Percentiles rank a stretch among this genome's conserved stretches.
These are phyloP conservation scores for Megaceryle torquata DNA, from an alignment of 2,113 vertebrate genomes.

Conservation along the genomic window DNA sequence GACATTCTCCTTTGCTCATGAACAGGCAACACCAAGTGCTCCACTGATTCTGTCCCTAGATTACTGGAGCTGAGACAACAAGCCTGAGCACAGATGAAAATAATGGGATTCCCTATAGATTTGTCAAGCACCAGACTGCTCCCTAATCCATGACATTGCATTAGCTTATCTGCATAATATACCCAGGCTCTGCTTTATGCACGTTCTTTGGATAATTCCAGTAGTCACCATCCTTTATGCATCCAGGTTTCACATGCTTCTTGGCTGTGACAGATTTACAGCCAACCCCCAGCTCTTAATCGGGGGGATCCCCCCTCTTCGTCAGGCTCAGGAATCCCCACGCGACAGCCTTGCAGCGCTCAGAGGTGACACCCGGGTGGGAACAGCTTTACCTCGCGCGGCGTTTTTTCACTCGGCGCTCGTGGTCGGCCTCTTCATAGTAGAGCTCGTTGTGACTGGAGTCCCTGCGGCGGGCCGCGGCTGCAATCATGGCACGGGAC, in stretches of 20 bases:
- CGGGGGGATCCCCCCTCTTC: rapidly evolving
- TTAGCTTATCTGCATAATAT: not conserved
- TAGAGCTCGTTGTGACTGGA: conserved; percentile 92
- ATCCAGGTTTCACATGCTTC: not conserved
- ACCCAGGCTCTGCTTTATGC: not conserved
- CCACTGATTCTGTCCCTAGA: not conserved
- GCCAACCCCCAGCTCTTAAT: not conserved
- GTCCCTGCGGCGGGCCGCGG: conserved; percentile 84
- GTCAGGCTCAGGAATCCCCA: rapidly evolving
- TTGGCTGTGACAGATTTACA: not conserved
- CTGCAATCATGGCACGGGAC: conserved; percentile 87
- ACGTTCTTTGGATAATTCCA: not conserved
- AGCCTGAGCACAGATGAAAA: not conserved
- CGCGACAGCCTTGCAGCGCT: rapidly evolving
- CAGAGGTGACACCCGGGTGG: rapidly evolving
- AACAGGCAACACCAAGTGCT: not conserved
- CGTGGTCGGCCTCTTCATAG: conserved; percentile 80
- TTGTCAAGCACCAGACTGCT: not conserved
- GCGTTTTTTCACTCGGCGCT: conserved; percentile 76
- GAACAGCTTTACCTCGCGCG: conserved; percentile 65
- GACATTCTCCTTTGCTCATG: not conserved
- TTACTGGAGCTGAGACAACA: not conserved
- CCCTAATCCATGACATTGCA: not conserved
- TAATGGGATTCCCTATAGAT: conserved; percentile 21
- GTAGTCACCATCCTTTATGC: not conserved